Evolutionary conservation across 2,797 vertebrate species (phyloP).

Genomic region (Fistularia tabacaria): DNA sequence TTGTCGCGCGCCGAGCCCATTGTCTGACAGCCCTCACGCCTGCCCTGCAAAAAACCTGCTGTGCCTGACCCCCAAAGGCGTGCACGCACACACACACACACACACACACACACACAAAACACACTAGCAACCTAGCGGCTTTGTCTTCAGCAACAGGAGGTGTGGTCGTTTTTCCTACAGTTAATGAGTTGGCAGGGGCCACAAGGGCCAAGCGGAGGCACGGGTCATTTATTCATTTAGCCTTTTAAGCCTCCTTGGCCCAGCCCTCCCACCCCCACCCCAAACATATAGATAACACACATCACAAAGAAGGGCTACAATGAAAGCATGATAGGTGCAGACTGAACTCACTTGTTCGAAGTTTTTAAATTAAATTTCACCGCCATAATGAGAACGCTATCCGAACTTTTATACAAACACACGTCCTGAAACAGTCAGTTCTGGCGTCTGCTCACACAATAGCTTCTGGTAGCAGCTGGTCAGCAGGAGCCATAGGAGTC

Average conservation of each 20-base stretch:
- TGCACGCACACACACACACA: slow-evolving; percentile 9
- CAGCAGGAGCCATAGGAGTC: slow-evolving; percentile 45
- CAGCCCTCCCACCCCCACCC: slow-evolving; percentile 7
- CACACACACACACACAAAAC: too few species aligned
- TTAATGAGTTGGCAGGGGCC: slow-evolving; percentile 62
- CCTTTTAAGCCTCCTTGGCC: slow-evolving; percentile 18
- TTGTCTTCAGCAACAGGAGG: slow-evolving; percentile 72
- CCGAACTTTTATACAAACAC: slow-evolving; percentile 6
- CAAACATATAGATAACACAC: not conserved
- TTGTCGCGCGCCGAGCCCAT: slow-evolving; percentile 29
- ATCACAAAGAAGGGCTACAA: not conserved
- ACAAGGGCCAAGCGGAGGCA: slow-evolving; percentile 39
- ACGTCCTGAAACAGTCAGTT: slow-evolving; percentile 27
- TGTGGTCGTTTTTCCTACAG: slow-evolving; percentile 57
- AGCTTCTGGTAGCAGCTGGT: slow-evolving; percentile 62
- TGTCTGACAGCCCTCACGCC: slow-evolving; percentile 28
- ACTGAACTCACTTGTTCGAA: not conserved
- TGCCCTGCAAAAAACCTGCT: slow-evolving; percentile 3
- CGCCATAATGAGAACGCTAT: not conserved
- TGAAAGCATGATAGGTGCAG: too few species aligned
- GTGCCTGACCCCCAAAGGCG: slow-evolving; percentile 5
- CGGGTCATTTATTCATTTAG: slow-evolving; percentile 50
- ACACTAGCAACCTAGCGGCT: slow-evolving; percentile 10
- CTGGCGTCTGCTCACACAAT: slow-evolving; percentile 51
- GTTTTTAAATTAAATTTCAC: not conserved